Base-by-base conservation (phyloP, 2,113 vertebrate species). In the Blennius ocellaris region DNA sequence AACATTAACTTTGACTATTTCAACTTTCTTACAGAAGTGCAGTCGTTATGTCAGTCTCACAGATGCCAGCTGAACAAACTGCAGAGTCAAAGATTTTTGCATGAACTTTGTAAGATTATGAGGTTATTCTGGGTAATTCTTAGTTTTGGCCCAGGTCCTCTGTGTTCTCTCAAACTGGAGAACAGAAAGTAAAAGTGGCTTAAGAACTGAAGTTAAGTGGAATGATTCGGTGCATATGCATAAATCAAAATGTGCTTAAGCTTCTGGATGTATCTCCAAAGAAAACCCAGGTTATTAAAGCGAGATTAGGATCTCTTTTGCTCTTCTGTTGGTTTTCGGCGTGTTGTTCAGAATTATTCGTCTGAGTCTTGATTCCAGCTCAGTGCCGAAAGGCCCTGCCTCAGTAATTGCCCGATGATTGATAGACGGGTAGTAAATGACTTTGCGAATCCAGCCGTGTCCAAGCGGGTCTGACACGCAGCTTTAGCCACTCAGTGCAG, bases 331-430 rank as follows among this genome's bases (percentile, higher is more conserved):
- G 47, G 54, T 56, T 70, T 21, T 68, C 48, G 48, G 41, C 64
- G 69, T 44, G 58, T 78, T 51, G 41, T 55, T 49, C 15, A 59
- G 55, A 72, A 75, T 67, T 79, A 76, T 71, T 59, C n/a, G 69
- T 71, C 73, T 75, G 64, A 61, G 37, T 77, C 74, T 60, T 69
- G 16, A 66, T 81, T 70, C 38, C 61, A 59, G 48, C 78, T 70
- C 63, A 17, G 73, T 49, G 62, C 78, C 73, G 76, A 74, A 75
- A 82, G 54, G 61, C 64, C 5, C 57, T 52, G 73, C 78, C 69
- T 73, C 76, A 87, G 93, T 91, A 95, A 95, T 2, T 94, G 94
- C 92, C 95, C 92, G 93, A 65, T 96, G 87, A 95, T 95, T 89
- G 93, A 95, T 90, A 93, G 95, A 92, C 94, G 94, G 83, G 86